Evolutionary conservation across 2,888 invertebrate genomes (phyloP), one percentile per base, ranked within the genome.

Genomic region (Parelbella ahira): DNA sequence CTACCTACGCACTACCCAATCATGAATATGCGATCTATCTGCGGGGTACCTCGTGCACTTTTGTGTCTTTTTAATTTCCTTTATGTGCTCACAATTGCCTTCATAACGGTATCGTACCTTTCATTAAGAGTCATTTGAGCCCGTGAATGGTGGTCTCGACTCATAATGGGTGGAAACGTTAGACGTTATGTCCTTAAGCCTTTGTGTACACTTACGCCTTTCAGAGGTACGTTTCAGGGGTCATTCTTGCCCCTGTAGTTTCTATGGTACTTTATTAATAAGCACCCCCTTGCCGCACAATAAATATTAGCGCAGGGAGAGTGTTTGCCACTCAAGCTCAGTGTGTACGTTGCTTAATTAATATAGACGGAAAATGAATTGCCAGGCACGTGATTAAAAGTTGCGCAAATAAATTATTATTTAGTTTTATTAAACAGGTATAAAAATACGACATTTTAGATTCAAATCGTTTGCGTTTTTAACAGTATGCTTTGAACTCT

Each of bases 51-150:
- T n/a, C n/a, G n/a, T n/a, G n/a, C n/a, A n/a, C 4, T 36, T 36
- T 76, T 74, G 73, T 80, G 70, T 73, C 67, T 70, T 77, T 80
- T 80, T 80, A 78, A 80, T 79, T 80, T 80, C 76, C 76, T 81
- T 78, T 78, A 82, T 70, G 75, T 73, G 75, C 71, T 76, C 76
- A 70, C 75, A 78, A 80, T 81, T 80, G 69, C 79, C 80, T 73
- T 73, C 75, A 76, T 82, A 79, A 81, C 73, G 70, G 75, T 78
- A 79, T 80, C 75, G 75, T 73, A 72, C 79, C 78, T 81, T 80
- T 80, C 73, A 81, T 82, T 82, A 81, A 74, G 72, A 69, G 72
- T 75, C 78, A 76, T 81, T 79, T 74, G 70, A 71, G 73, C 73
- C 63, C 49, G 56, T 70, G 72, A 79, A 79, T 78, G 73, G 78